Evolutionary conservation across 2,797 vertebrate species (phyloP).

Genomic region (Melanotaenia trifasciata): DNA sequence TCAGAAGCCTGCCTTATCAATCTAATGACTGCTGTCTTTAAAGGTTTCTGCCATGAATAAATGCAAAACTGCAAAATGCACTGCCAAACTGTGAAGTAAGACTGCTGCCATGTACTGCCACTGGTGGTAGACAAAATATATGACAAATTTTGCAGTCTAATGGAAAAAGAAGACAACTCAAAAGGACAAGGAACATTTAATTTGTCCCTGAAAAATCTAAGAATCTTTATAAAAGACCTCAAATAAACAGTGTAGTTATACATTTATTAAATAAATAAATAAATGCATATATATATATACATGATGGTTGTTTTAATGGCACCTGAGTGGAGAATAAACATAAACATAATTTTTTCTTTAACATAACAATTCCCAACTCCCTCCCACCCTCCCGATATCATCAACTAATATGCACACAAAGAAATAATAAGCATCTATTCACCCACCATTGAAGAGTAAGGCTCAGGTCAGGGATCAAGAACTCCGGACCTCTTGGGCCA

Average conservation of each 20-base stretch:
- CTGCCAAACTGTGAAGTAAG: slow-evolving; percentile 35
- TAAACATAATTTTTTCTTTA: no score
- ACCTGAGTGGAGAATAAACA: background rate
- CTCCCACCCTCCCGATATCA: no score
- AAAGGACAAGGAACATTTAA: background rate
- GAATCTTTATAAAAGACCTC: background rate
- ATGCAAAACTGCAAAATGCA: slow-evolving; percentile 35
- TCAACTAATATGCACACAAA: no score
- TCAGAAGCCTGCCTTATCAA: slow-evolving; percentile 34
- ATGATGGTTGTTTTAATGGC: background rate
- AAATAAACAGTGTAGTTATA: background rate
- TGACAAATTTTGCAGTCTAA: slow-evolving; percentile 12
- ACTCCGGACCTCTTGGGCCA: no score
- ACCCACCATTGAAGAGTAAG: no score
- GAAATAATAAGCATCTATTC: no score
- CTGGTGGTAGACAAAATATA: slow-evolving; percentile 23
- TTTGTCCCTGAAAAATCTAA: background rate
- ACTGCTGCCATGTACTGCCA: slow-evolving; percentile 13
- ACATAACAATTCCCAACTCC: no score
- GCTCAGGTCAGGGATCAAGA: no score
- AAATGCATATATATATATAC: no score
- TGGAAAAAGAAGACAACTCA: background rate
- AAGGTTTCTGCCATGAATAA: slow-evolving; percentile 32
- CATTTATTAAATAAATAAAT: background rate
- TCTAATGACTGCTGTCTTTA: slow-evolving; percentile 34